A percentile compares a stretch with the other conserved stretches of the same genome.
These are phyloP conservation scores for Microctenopoma steveboyesi DNA, from an alignment of 2,797 vertebrate species.

Conservation along the genomic window DNA sequence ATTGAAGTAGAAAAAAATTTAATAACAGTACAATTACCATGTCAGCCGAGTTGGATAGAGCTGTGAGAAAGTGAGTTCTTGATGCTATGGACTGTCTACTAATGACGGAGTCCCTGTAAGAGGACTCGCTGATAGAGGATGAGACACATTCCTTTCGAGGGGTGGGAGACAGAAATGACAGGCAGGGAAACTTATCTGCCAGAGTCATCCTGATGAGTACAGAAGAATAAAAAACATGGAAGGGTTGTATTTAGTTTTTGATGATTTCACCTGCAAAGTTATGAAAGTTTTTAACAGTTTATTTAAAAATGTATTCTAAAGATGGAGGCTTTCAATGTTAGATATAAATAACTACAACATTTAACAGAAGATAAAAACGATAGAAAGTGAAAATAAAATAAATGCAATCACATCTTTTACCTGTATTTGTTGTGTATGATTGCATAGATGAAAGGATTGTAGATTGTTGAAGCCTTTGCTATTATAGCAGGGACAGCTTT, in stretches of 20 bases:
- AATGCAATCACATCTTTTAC: slow-evolving; percentile 59
- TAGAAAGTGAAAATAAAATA: background rate
- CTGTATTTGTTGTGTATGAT: slow-evolving; percentile 92
- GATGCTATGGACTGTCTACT: slow-evolving; percentile 77
- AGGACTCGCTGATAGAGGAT: slow-evolving; percentile 78
- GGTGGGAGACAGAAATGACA: slow-evolving; percentile 74
- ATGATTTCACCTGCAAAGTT: too few relatives aligned
- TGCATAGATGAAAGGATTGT: slow-evolving; percentile 92
- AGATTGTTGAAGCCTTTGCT: slow-evolving; percentile 90
- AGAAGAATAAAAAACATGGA: background rate
- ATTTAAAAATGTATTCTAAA: too few relatives aligned
- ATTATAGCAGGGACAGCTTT: slow-evolving; percentile 90
- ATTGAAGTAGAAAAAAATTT: background rate
- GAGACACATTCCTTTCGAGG: slow-evolving; percentile 70
- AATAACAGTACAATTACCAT: slow-evolving; percentile 48
- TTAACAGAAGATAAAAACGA: background rate
- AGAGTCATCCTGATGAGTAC: slow-evolving; percentile 73
- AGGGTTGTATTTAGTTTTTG: too few relatives aligned
- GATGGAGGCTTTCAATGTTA: background rate
- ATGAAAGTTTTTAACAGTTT: too few relatives aligned
- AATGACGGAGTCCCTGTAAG: slow-evolving; percentile 73
- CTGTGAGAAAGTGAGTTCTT: slow-evolving; percentile 63
- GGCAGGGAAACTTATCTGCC: slow-evolving; percentile 78
- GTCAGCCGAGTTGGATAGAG: slow-evolving; percentile 43
- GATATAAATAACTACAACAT: background rate